These are phyloP conservation scores for Varroa destructor DNA, from an alignment of 1,140 invertebrate species.

Conservation along the genomic window DNA sequence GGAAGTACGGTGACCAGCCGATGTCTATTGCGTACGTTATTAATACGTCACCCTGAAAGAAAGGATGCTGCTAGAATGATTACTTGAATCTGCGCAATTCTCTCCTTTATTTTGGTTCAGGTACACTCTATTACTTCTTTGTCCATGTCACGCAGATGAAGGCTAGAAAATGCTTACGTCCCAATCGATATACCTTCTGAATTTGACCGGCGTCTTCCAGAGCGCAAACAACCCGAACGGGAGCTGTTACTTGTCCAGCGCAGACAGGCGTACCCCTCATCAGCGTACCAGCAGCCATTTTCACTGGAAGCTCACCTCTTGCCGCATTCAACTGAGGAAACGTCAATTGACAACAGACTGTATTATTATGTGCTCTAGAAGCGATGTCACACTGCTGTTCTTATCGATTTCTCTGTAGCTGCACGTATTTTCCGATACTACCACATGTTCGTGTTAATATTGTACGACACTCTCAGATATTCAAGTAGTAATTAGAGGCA, in stretches of 20 bases:
- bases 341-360: no score
- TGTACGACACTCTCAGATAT: no score
- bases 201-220: slow-evolving; percentile 34
- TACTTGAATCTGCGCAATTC: slow-evolving; percentile 34
- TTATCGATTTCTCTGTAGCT: slow-evolving; percentile 40
- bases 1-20: slow-evolving; percentile 74
- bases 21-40: slow-evolving; percentile 66
- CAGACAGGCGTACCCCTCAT: not conserved
- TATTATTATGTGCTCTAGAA: no score
- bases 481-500: not conserved
- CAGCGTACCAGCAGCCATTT: not conserved
- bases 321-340: no score
- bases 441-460: no score
- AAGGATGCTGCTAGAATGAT: slow-evolving; percentile 37
- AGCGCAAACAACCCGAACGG: slow-evolving; percentile 52
- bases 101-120: no score
- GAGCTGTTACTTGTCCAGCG: slow-evolving; percentile 49
- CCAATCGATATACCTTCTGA: not conserved
- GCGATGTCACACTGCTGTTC: slow-evolving; percentile 48
- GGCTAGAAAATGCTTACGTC: no score
- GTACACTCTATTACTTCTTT: no score
- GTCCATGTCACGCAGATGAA: no score
- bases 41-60: slow-evolving; percentile 53
- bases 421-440: not conserved
- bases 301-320: no score